Base-by-base conservation (phyloP, 2,888 invertebrate species). In the Drosophila atripex region DNA sequence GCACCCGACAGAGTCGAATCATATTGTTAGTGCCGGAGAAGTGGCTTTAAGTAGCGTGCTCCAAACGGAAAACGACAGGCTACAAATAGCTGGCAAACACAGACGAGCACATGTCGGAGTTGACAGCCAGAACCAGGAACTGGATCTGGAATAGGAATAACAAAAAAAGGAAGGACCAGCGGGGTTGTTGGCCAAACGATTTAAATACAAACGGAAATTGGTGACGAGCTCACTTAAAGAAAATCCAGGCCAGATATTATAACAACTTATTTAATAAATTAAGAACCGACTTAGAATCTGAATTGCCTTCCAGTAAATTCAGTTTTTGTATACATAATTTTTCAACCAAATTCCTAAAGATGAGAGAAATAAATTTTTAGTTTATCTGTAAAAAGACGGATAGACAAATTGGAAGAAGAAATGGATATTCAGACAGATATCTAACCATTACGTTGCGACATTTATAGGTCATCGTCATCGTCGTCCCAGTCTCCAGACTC, bases 101-200 rank as follows among this genome's bases (percentile, higher is more conserved):
- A 63, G 43, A 32, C 51, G 47, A 43, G 59, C 72, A 84, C 70
- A 88, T 80, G 87, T 88, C 88, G 78, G 65, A 77, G 86, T 57
- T 77, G 76, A 77, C 78, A 76, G 47, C 38, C 46, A 38, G 50
- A 55, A 49, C 39, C 61, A 55, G 50, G 50, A 64, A 51, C 49
- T 54, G 54, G 28, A 61, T 55, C 57, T 43, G 38, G 25, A 52
- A 41, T 23, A 45, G 38, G 25, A 55, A 50, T 35, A 55, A 60
- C 68, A 75, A 73, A 52, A 65, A 73, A 78, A 75, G 82, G 72
- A 78, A 82, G 72, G 70, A 41, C 70, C 78, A 66, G 64, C 63
- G 60, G 58, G 65, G 64, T 65, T 54, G 69, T 61, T 53, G 63
- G 55, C 72, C 61, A 51, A 39, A 35, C 50, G 39, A 41, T 41